Evolutionary conservation across 2,888 invertebrate genomes (phyloP), one percentile per base, ranked within the genome.

Genomic region (Xanthia togata): DNA sequence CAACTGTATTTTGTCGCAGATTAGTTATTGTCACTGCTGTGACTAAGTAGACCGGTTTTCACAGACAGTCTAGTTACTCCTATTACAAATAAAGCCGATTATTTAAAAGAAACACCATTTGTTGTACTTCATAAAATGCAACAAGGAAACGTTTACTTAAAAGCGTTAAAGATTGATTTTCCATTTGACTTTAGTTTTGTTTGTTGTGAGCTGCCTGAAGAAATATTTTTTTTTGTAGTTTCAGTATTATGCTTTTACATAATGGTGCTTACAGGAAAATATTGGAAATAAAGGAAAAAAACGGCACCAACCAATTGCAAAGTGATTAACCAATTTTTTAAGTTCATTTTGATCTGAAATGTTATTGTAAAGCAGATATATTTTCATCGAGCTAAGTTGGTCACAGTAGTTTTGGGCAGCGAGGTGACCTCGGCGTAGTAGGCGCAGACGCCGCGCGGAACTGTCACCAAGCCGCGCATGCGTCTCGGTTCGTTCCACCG

Each of bases 391-490:
- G 17, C 11, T 68, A 38, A 44, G 14, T 73, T 93, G 92, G 95
- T 90, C 87, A 90, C 90, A 80, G 71, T 89, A 91, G 60, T 70
- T 47, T 76, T 84, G 89, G 90, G 89, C 90, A 88, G 81, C 87
- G 77, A 84, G 83, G 83, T 92, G 94, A 95, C 94, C 95, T 93
- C 93, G 86, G 92, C 90, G 92, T 92, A 91, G 90, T 92, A 94
- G 95, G 95, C 94, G 95, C 94, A 90, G 81, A 82, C 89, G 89
- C 90, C 90, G 86, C 88, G 90, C 89, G 89, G 91, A 90, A 91
- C 91, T 92, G 93, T 91, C 95, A 93, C 94, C 95, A 93, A 93
- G 90, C 88, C 83, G 91, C 86, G 93, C 95, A 94, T 95, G 96
- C 89, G 89, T 89, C 81, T 88, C 92, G 88, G 89, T 96, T 96